Conservation (phyloP, 2,797 vertebrate genomes). For the Loris lydekkerianus region DNA sequence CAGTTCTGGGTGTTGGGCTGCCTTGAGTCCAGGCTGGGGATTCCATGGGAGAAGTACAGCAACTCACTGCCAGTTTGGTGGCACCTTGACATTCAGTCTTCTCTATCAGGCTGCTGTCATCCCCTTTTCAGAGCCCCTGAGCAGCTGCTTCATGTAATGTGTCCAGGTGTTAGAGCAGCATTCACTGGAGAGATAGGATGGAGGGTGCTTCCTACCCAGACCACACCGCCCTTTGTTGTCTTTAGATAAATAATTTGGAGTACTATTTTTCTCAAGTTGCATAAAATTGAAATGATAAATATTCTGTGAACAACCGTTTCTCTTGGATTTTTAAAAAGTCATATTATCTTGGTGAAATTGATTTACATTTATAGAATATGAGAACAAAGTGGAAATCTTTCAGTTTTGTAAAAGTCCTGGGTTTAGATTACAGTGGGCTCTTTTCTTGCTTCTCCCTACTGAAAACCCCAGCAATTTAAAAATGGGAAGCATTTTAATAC, state of each 20-base stretch:
- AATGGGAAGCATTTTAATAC: constrained; percentile 38
- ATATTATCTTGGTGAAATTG: not conserved
- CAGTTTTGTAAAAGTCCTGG: not conserved
- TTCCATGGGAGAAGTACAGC: not conserved
- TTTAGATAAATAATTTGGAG: constrained; percentile 11
- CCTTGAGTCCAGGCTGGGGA: not conserved
- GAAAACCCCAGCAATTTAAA: not conserved
- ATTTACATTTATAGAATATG: constrained; percentile 16
- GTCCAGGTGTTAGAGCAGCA: not conserved
- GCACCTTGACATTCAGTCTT: not conserved
- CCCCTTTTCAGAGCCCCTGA: not conserved
- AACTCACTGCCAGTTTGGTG: not conserved
- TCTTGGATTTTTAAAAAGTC: not conserved
- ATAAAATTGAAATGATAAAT: constrained; percentile 2
- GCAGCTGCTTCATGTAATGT: not conserved
- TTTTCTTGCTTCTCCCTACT: constrained; percentile 2
- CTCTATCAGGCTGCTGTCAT: not conserved
- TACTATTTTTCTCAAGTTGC: not conserved
- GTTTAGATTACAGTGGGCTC: not conserved
- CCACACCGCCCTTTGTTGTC: not conserved
- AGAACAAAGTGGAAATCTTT: not conserved
- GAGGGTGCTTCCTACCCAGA: not conserved
- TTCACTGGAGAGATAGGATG: not conserved
- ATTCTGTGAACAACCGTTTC: not conserved
- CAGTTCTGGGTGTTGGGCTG: not conserved